Evolutionary conservation across 2,888 invertebrate genomes (phyloP).

Genomic region (Agrypnus murinus): DNA sequence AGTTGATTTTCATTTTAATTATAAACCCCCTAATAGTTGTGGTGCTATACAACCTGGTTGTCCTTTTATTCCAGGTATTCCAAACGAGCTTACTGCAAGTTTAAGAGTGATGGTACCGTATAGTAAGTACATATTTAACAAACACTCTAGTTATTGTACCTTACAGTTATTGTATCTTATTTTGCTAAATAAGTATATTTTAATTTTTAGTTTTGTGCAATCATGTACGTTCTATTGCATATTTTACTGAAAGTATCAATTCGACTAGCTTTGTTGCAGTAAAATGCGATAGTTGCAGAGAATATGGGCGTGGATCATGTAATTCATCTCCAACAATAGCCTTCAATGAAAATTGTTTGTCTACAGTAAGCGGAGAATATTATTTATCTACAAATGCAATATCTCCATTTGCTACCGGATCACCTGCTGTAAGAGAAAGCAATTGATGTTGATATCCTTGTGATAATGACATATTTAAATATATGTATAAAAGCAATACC

Average conservation of each 20-base stretch:
- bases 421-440: too few relatives aligned
- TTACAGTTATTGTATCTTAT: too few relatives aligned
- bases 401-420: slow-evolving; percentile 27
- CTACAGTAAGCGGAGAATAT: slow-evolving; percentile 11
- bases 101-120: neutral
- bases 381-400: slow-evolving; percentile 15
- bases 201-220: slow-evolving; percentile 26
- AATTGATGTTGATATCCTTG: too few relatives aligned
- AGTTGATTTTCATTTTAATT: slow-evolving; percentile 30
- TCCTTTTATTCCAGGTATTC: slow-evolving; percentile 9
- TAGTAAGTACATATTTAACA: neutral
- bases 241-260: slow-evolving; percentile 29
- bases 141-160: too few relatives aligned
- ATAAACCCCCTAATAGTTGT: neutral
- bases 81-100: neutral
- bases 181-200: neutral
- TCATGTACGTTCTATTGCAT: neutral
- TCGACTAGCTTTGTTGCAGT: slow-evolving; percentile 16
- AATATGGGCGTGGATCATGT: neutral
- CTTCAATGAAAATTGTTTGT: slow-evolving; percentile 33
- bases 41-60: slow-evolving; percentile 15
- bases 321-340: neutral
- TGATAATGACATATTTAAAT: too few relatives aligned
- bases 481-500: too few relatives aligned
- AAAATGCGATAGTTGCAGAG: neutral